Evolutionary conservation across 2,888 invertebrate genomes (phyloP), one percentile per base, ranked within the genome.

Genomic region (Cremastinae sp.): DNA sequence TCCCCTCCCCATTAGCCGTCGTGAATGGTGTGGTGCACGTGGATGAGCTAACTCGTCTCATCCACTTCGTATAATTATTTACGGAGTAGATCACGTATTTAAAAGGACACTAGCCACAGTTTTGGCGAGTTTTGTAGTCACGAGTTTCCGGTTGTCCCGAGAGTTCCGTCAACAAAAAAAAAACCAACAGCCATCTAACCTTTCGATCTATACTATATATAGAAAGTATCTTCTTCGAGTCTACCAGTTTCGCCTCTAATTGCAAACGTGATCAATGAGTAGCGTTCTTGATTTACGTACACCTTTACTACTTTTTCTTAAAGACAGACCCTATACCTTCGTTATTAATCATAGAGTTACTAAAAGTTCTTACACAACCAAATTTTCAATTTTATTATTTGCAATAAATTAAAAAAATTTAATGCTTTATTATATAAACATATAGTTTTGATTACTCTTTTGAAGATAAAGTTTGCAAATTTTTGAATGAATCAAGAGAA

Each of bases 1-100:
- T 45, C 10, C n/a, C 4, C 12, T 43, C 10, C 36, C 8, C 34
- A 36, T 16, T 1, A 4, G 54, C 41, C 2, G 41, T 5, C 5
- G 28, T 28, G 28, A 5, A 28, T 5, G 28, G 5, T 41, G 38
- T 41, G 38, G 28, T 5, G 8, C 4, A 18, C n/a, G 16, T 14
- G 51, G 34, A 22, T 5, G 34, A 45, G n/a, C n/a, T 36, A 14
- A 5, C 34, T 38, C n/a, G 59, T 12, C 59, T 7, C 18, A 49
- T 85, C 80, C 81, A 73, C 78, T 80, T 84, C 80, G 79, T 79
- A 80, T 80, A 86, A 87, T 87, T 85, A 86, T 85, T 86, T 82
- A 83, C 84, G 80, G 84, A 7, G 82, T 84, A 12, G 10, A 83
- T 86, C 85, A 84, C 84, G 85, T 85, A 84, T 85, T 85, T 84